Percentiles rank a stretch among this genome's conserved stretches.
Evolutionary conservation across 2,888 invertebrate species (phyloP).

Genomic region (Platypus cylindrus): DNA sequence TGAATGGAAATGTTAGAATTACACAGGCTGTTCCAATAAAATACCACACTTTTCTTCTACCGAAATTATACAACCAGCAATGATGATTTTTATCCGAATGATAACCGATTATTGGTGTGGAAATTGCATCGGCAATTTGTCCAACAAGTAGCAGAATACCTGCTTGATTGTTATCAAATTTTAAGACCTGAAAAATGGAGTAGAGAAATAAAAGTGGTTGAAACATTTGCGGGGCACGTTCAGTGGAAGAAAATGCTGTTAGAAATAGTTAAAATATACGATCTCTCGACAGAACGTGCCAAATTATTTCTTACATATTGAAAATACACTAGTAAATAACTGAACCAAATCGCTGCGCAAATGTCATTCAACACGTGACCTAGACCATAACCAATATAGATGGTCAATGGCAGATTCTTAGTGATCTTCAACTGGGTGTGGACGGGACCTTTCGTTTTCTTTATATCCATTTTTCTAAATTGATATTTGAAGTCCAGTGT

Average conservation of each 20-base stretch:
- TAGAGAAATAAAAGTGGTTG: no score
- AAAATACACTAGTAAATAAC: constrained; percentile 78
- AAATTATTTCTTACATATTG: constrained; percentile 30
- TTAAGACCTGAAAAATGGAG: constrained; percentile 39
- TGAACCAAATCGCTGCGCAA: constrained; percentile 92
- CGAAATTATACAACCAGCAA: constrained; percentile 56
- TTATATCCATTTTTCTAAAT: constrained; percentile 4
- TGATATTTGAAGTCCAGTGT: no score
- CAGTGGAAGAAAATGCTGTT: no score
- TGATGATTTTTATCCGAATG: constrained; percentile 64
- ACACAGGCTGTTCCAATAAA: constrained; percentile 69
- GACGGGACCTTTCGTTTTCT: constrained; percentile 3
- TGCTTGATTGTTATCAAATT: constrained; percentile 45
- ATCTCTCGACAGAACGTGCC: no score
- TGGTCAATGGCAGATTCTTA: constrained; percentile 32
- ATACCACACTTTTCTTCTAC: constrained; percentile 82
- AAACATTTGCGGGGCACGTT: no score
- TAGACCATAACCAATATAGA: constrained; percentile 51
- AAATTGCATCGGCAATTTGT: constrained; percentile 73
- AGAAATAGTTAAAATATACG: no score
- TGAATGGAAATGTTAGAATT: constrained; percentile 69
- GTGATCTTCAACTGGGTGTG: constrained; percentile 30
- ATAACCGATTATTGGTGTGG: constrained; percentile 79
- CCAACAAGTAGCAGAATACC: constrained; percentile 64
- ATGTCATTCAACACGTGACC: constrained; percentile 90